These are phyloP conservation scores for Heliconius cydno DNA, from an alignment of 2,888 invertebrate species.

Conservation along the genomic window DNA sequence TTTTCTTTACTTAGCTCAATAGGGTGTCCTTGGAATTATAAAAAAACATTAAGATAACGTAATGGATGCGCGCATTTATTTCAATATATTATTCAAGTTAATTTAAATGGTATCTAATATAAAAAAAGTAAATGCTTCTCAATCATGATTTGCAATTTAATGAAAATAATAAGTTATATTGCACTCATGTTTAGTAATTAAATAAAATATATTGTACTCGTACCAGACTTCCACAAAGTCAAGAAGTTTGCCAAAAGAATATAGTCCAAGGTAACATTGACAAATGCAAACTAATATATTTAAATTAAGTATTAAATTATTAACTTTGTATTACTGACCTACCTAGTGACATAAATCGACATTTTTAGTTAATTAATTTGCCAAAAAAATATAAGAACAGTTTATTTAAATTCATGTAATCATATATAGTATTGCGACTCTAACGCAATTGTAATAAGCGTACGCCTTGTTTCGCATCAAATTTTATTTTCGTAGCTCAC, in stretches of 20 bases:
- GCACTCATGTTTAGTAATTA: not conserved
- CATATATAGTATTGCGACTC: conserved; percentile 34
- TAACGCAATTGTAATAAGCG: conserved; percentile 32
- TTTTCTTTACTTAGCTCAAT: not conserved
- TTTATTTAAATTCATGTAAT: not conserved
- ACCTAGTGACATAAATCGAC: not conserved
- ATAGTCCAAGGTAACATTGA: conserved; percentile 13
- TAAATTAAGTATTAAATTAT: not conserved
- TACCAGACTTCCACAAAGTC: conserved; percentile 4
- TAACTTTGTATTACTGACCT: not conserved
- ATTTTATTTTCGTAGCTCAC: conserved; percentile 78
- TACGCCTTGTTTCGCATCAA: conserved; percentile 57
- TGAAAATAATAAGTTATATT: not conserved
- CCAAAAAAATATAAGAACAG: not conserved
- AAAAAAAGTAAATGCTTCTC: not conserved
- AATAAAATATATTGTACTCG: conserved; percentile 8
- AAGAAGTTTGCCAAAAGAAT: conserved; percentile 19
- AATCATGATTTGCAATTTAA: not conserved
- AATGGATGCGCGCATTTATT: not conserved
- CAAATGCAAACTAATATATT: conserved; percentile 13
- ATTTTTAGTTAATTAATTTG: not conserved
- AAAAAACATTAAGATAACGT: not conserved
- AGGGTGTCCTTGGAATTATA: not conserved
- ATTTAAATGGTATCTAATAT: not conserved
- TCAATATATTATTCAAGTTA: not conserved